These are phyloP conservation scores for Chrysolina haemoptera DNA, from an alignment of 2,888 invertebrate species.

Conservation along the genomic window DNA sequence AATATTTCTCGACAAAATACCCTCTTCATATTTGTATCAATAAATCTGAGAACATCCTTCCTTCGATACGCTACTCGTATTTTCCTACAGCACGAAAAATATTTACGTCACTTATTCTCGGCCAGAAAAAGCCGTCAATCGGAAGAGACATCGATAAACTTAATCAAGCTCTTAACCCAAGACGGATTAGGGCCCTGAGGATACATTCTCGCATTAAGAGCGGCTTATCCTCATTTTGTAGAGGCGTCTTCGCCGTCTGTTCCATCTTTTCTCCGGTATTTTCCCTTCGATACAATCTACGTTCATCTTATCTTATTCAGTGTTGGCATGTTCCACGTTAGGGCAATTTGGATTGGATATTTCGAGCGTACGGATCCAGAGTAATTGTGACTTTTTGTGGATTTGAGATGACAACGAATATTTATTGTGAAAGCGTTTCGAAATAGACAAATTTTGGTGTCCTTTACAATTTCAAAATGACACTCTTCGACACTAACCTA, in stretches of 20 bases:
- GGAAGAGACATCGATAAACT: constrained; percentile 31
- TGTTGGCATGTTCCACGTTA: neutral
- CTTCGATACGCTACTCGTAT: too few species aligned
- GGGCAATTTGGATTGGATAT: neutral
- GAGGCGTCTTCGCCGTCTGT: constrained; percentile 29
- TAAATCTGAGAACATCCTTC: too few species aligned
- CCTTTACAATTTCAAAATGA: too few species aligned
- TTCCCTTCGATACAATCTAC: constrained; percentile 16
- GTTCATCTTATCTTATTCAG: constrained; percentile 8
- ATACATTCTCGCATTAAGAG: constrained; percentile 36
- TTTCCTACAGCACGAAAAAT: neutral
- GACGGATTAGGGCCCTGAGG: constrained; percentile 38
- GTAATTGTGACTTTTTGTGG: too few species aligned
- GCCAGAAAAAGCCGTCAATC: constrained; percentile 26
- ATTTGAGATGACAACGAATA: neutral
- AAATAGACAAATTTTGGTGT: too few species aligned
- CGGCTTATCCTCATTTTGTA: constrained; percentile 42
- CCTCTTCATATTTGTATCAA: too few species aligned
- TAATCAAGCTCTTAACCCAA: constrained; percentile 34
- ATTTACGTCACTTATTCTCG: neutral
- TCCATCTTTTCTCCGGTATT: constrained; percentile 10
- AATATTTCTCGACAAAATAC: too few species aligned
- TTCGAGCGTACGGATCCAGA: neutral
- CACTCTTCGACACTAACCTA: too few species aligned
- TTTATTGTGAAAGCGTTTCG: too few species aligned